Base-by-base conservation (phyloP, 2,888 invertebrate species). In the Lottia scabra region DNA sequence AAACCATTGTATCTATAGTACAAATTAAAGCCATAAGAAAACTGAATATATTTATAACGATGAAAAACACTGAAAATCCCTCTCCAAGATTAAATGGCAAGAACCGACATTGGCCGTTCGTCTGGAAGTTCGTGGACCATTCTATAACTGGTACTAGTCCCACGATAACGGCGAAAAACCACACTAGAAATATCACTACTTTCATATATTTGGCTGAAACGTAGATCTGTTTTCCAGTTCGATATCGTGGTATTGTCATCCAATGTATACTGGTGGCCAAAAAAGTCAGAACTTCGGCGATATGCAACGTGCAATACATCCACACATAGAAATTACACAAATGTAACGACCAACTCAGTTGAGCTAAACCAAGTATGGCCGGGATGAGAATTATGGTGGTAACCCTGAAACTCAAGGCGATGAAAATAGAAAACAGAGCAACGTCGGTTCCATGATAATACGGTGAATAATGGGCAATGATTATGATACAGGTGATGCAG, bases 371-470 rank as follows among this genome's bases (percentile, higher is more conserved):
- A 56, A 83, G 26, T 15, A 78, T 71, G 3, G 84, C 81, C 0
- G 83, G 83, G 30, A 84, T 72, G 16, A 83, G 82, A 45, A 83
- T 65, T 27, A 81, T 76, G 16, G 84, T 63, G 6, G 79, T 16
- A 1, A 79, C 81, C 71, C 83, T 81, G 66, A 78, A 72, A 30
- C 77, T 71, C 83, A 84, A 81, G 16, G 82, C 75, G 30, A 78
- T 77, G 46, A 83, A 62, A 4, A 84, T 72, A 15, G 83, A 84
- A 19, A 83, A 71, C 26, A 84, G 69, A 4, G 80, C 78, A 68
- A 84, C 79, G 75, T 85, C 85, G 19, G 83, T 80, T 67, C 84
- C 84, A 74, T 84, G 84, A 68, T 81, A 80, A 74, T 78, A 78
- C 1, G 81, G 78, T 30, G 73, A 75, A 75, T 84, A 85, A 63